These are phyloP conservation scores for Alfaro cultratus DNA, from an alignment of 2,797 vertebrate species.

Conservation along the genomic window DNA sequence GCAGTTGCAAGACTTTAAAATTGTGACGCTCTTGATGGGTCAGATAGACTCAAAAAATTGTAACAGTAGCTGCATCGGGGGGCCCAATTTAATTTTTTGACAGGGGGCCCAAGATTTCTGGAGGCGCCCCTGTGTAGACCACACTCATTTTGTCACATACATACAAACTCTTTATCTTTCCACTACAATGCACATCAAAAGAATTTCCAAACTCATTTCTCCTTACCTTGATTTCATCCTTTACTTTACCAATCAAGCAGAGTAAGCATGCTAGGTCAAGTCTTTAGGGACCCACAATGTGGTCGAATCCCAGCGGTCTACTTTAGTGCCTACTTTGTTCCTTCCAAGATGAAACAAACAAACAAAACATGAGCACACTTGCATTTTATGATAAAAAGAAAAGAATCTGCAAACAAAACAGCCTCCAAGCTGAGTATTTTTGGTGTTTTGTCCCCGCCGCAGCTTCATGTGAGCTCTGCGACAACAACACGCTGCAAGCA, in stretches of 20 bases:
- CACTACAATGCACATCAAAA: not conserved
- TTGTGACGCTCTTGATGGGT: no score
- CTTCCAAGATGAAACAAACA: not conserved
- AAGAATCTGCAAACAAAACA: conserved; percentile 2
- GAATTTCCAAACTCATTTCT: no score
- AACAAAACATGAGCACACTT: not conserved
- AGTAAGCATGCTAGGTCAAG: not conserved
- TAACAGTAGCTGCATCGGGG: no score
- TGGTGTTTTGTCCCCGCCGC: not conserved
- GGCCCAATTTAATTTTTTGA: no score
- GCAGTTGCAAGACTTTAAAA: no score
- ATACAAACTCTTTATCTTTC: not conserved
- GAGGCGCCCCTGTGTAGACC: not conserved
- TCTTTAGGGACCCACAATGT: not conserved
- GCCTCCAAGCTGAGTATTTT: not conserved
- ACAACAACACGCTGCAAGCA: conserved; percentile 7
- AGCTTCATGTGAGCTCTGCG: not conserved
- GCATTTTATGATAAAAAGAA: not conserved
- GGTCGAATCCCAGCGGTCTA: not conserved
- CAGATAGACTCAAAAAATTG: no score
- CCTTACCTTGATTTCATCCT: not conserved
- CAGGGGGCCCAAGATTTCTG: no score
- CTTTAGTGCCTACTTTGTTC: not conserved
- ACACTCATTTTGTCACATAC: conserved; percentile 3
- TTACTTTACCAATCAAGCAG: not conserved